Conservation (phyloP, 2,888 invertebrate genomes). For the Oasisia sp. region DNA sequence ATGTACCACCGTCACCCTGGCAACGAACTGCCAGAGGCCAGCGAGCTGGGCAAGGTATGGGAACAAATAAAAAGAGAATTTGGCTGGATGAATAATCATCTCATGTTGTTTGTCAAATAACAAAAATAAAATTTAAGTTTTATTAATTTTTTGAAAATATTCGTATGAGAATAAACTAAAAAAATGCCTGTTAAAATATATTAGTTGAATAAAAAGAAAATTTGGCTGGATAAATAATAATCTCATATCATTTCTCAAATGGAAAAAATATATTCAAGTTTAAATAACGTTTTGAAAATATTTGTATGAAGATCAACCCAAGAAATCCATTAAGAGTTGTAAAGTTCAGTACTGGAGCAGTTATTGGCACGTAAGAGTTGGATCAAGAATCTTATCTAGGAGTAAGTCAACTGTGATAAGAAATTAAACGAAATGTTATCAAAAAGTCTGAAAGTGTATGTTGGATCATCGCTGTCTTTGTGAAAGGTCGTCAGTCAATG, state of each 20-base stretch:
- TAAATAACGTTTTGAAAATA: no score
- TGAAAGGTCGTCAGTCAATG: background rate
- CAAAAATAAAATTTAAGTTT: background rate
- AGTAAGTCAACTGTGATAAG: background rate
- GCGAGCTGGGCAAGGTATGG: slow-evolving; percentile 59
- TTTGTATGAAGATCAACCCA: background rate
- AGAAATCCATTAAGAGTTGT: background rate
- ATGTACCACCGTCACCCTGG: slow-evolving; percentile 65
- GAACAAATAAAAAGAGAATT: background rate
- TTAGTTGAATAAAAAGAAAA: background rate
- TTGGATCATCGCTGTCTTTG: background rate
- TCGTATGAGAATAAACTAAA: background rate
- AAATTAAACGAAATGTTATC: no score
- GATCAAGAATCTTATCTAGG: background rate
- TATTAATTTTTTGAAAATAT: no score
- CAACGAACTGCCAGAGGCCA: slow-evolving; percentile 64
- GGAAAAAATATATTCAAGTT: background rate
- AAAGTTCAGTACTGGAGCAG: background rate
- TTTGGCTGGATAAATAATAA: background rate
- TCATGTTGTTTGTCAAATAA: background rate
- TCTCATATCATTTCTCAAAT: background rate
- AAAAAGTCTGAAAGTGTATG: no score
- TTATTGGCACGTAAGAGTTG: background rate
- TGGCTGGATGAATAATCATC: background rate
- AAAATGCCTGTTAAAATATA: background rate